Conservation (phyloP, 2,113 vertebrate species). For the Oplegnathus fasciatus region DNA sequence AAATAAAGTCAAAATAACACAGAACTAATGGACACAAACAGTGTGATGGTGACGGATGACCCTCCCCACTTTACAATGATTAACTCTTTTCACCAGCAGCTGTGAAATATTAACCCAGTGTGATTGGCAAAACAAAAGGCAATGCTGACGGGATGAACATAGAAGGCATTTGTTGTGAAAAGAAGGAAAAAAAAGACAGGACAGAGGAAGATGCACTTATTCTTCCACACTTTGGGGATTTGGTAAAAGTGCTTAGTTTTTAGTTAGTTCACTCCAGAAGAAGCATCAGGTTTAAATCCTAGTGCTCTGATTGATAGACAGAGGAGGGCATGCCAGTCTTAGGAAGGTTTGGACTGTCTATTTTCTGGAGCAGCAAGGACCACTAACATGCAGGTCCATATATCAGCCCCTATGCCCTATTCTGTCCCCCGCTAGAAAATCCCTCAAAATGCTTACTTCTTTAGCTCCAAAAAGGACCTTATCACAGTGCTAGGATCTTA, state of each 20-base stretch:
- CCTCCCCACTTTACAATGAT: slow-evolving; percentile 34
- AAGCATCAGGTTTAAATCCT: slow-evolving; percentile 24
- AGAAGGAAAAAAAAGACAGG: slow-evolving; percentile 26
- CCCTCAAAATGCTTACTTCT: slow-evolving; percentile 30
- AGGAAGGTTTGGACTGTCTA: slow-evolving; percentile 6
- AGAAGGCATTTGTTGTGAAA: slow-evolving; percentile 65
- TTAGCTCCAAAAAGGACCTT: slow-evolving; percentile 40
- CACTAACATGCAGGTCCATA: slow-evolving; percentile 26
- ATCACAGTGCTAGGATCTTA: slow-evolving; percentile 80
- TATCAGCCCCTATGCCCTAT: slow-evolving; percentile 9
- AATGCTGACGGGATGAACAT: slow-evolving; percentile 43
- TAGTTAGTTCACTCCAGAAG: slow-evolving; percentile 38
- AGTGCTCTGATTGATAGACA: slow-evolving; percentile 19
- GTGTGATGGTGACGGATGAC: slow-evolving; percentile 3
- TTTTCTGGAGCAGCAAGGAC: slow-evolving; percentile 20
- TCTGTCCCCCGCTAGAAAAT: slow-evolving; percentile 5
- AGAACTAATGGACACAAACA: slow-evolving; percentile 33
- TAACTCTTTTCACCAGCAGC: slow-evolving; percentile 32
- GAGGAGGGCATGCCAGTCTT: slow-evolving; percentile 38
- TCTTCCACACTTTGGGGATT: slow-evolving; percentile 45
- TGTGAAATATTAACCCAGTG: slow-evolving; percentile 61
- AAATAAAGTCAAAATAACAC: slow-evolving; percentile 44
- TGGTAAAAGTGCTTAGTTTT: slow-evolving; percentile 68
- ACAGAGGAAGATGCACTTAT: slow-evolving; percentile 54
- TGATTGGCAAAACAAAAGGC: slow-evolving; percentile 57